These are phyloP conservation scores for Sterrhoptilus dennistouni DNA, from an alignment of 2,113 vertebrate genomes.

Conservation along the genomic window DNA sequence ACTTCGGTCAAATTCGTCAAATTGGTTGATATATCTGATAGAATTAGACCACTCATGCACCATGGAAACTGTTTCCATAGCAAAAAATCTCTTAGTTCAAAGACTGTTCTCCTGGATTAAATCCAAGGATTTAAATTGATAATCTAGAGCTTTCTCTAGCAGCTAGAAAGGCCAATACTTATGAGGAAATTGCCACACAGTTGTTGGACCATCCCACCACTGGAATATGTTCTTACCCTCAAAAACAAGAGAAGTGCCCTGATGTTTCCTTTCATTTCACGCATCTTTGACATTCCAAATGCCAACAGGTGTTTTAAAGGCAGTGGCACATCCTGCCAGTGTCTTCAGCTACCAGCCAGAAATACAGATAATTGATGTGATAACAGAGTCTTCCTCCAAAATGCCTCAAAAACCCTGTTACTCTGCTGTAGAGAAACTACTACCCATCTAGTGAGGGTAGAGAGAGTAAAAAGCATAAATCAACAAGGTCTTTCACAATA, in stretches of 20 bases:
- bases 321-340: not conserved
- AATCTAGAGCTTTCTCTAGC: constrained; percentile 1
- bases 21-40: not conserved
- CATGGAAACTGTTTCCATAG: constrained; percentile 55
- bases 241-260: not conserved
- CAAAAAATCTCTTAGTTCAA: not conserved
- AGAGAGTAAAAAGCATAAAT: not conserved
- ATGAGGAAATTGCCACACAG: not conserved
- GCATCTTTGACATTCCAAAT: not conserved
- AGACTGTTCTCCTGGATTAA: constrained; percentile 29
- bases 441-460: not conserved
- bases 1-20: not conserved
- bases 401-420: not conserved
- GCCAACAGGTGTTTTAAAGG: not conserved
- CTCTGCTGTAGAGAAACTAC: not conserved
- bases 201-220: not conserved
- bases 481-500: not conserved
- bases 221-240: not conserved
- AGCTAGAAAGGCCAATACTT: not conserved
- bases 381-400: not conserved
- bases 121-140: constrained; percentile 5
- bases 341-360: not conserved
- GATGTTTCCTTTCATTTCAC: not conserved
- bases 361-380: not conserved
- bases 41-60: not conserved